Evolutionary conservation across 1,140 invertebrate species (phyloP).

Genomic region (Monochamus saltuarius): DNA sequence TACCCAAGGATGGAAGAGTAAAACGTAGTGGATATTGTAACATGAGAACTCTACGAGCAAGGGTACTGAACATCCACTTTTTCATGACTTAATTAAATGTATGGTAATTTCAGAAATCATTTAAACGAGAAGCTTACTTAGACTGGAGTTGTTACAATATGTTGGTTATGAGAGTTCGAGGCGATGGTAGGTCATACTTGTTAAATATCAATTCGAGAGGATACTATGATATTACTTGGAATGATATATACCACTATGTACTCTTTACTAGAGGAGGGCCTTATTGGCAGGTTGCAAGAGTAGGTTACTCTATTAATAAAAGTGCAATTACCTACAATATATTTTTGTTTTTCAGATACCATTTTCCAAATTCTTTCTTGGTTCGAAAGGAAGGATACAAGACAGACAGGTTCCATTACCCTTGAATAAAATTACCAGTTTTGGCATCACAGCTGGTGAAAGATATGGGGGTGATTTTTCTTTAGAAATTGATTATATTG

Average conservation of each 20-base stretch:
- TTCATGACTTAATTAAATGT: constrained; percentile 5
- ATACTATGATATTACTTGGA: constrained; percentile 77
- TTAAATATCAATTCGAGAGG: constrained; percentile 73
- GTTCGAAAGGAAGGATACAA: constrained; percentile 83
- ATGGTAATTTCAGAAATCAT: constrained; percentile 70
- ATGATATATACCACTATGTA: constrained; percentile 80
- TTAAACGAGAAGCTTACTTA: constrained; percentile 66
- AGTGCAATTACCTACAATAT: constrained; percentile 9
- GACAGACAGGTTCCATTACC: constrained; percentile 71
- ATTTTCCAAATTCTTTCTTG: constrained; percentile 90
- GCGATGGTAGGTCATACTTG: constrained; percentile 87
- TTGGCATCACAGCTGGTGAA: constrained; percentile 83
- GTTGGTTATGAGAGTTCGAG: constrained; percentile 79
- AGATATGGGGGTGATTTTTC: constrained; percentile 79
- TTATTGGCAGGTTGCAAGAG: constrained; percentile 90
- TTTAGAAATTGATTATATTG: constrained; percentile 94
- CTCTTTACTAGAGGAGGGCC: constrained; percentile 92
- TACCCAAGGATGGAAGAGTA: constrained; percentile 78
- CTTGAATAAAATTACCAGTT: constrained; percentile 61
- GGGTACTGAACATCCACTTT: constrained; percentile 53
- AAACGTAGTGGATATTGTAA: constrained; percentile 77
- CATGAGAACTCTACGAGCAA: constrained; percentile 64
- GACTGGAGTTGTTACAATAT: constrained; percentile 82
- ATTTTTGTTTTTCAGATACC: constrained; percentile 71
- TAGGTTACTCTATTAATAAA: constrained; percentile 50